Evolutionary conservation across 2,888 invertebrate species (phyloP).

Genomic region (Drosophila macrospina): DNA sequence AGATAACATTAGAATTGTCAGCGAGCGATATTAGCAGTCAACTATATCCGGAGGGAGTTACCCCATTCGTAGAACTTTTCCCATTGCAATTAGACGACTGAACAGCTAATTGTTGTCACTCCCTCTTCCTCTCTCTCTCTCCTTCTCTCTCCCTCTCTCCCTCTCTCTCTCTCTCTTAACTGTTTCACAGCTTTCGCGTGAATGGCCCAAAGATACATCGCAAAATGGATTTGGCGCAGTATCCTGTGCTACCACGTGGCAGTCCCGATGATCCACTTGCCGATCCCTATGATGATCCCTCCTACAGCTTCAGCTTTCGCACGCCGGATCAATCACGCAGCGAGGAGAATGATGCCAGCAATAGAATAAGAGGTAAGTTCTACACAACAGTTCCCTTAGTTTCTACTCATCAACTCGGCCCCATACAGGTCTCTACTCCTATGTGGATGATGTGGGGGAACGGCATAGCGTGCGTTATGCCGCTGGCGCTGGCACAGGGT

Average conservation of each 20-base stretch:
- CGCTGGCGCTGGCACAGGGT: constrained; percentile 91
- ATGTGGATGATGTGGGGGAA: constrained; percentile 91
- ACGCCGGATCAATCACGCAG: constrained; percentile 89
- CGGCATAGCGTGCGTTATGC: constrained; percentile 91
- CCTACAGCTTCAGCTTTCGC: constrained; percentile 89
- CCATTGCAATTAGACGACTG: constrained; percentile 41
- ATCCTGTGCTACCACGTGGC: constrained; percentile 88
- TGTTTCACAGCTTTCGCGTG: constrained; percentile 87
- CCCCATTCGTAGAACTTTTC: constrained; percentile 33
- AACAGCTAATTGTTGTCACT: constrained; percentile 39
- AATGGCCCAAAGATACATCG: constrained; percentile 91
- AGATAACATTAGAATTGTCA: constrained; percentile 51
- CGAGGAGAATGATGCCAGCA: constrained; percentile 88
- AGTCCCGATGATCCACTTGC: constrained; percentile 90
- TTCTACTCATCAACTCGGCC: too few species aligned
- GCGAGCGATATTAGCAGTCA: constrained; percentile 42
- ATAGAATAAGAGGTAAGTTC: constrained; percentile 87
- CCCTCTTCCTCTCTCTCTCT: neutral
- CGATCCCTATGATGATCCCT: constrained; percentile 92
- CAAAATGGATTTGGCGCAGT: constrained; percentile 90
- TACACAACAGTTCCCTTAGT: too few species aligned
- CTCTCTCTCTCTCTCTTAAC: neutral
- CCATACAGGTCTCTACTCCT: constrained; percentile 88
- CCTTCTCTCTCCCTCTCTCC: neutral
- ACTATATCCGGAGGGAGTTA: constrained; percentile 41